Conservation (phyloP, 2,113 vertebrate genomes). For the Burhinus bistriatus region DNA sequence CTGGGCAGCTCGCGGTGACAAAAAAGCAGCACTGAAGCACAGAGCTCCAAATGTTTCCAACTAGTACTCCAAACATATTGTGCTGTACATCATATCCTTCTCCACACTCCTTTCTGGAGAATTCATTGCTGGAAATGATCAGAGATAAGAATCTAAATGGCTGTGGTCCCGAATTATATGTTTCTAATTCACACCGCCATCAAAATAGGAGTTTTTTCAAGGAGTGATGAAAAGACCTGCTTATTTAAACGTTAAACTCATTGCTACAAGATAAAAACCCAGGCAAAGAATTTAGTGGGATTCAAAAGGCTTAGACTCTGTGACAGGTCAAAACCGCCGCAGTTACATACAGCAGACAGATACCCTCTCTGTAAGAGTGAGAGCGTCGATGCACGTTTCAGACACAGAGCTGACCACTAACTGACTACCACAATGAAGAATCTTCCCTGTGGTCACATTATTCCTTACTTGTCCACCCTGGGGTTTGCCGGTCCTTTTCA, state of each 20-base stretch:
- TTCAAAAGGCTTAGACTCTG: not conserved
- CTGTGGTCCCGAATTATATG: not conserved
- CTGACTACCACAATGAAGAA: not conserved
- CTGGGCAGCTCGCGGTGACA: not conserved
- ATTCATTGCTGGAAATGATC: not conserved
- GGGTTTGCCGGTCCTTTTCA: not conserved
- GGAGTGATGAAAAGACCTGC: not conserved
- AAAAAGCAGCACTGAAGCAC: not conserved
- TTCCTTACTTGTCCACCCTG: not conserved
- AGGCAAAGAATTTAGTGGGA: not conserved
- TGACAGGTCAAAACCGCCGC: not conserved
- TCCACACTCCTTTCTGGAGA: not conserved
- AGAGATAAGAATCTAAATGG: not conserved
- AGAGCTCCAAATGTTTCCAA: not conserved
- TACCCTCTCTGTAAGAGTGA: fast-evolving
- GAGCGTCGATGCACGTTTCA: fast-evolving
- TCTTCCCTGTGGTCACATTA: not conserved
- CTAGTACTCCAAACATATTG: not conserved
- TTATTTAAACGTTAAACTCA: constrained; percentile 1
- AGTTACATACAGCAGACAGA: not conserved
- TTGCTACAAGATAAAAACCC: not conserved
- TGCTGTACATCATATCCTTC: not conserved
- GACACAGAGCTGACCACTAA: not conserved
- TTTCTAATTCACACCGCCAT: constrained; percentile 5
- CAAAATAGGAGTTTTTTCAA: not conserved